Evolutionary conservation across 1,140 invertebrate species (phyloP), one percentile per base, ranked within the genome.

Genomic region (Harlomillsia oculata): DNA sequence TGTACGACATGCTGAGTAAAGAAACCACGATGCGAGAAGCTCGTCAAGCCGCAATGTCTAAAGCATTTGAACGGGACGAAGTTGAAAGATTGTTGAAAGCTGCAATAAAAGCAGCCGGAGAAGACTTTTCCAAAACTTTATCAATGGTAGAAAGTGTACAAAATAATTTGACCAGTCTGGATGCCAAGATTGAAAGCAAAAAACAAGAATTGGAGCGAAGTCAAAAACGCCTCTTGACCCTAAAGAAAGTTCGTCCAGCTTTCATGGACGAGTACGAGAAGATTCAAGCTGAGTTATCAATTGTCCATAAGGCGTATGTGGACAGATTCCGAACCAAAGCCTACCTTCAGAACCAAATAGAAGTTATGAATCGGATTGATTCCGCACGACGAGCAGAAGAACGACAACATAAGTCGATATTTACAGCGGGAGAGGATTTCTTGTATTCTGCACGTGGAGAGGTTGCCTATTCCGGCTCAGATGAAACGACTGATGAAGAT

Each of bases 221-320:
- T 68, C 84, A 92, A 68, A 97, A 97, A 71, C 74, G 96, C 50
- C 72, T 98, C 34, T 82, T 88, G 67, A 89, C 94, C 0, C 76
- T 99, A 64, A 88, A 91, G 71, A 93, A 92, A 81, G 93, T 97
- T 34, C 89, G 95, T 39, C 96, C 96, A 4, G 93, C 93, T 0
- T 97, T 96, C 71, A 86, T 97, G 80, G 88, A 95, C 67, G 96
- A 99, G 71, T 93, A 95, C 72, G 90, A 95, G 60, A 82, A 83
- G 40, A 76, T 93, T 11, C 94, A 99, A 72, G 74, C 78, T 39
- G 90, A 96, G 69, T 72, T 97, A 6, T 82, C 86, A 66, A 73
- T 78, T 64, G 73, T 94, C 13, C 97, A 96, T 72, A 81, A 89
- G 43, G 79, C 85, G 56, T 98, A 97, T 73, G 81, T 97, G 29